Evolutionary conservation across 1,140 invertebrate genomes (phyloP).

Genomic region (Palaemon carinicauda): DNA sequence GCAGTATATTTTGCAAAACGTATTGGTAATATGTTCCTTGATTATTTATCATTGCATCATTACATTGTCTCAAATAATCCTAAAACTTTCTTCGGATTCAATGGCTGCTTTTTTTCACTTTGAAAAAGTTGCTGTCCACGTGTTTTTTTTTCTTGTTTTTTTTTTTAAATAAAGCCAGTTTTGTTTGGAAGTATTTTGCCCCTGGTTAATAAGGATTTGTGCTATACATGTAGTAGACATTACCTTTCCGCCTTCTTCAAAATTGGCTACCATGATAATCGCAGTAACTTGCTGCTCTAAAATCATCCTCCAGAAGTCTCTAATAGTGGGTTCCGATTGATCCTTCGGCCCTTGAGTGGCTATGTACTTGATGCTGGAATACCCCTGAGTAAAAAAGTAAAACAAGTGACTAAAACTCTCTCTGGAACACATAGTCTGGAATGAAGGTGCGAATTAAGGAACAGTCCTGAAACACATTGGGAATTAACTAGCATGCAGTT

Average conservation of each 20-base stretch:
- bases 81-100: too few relatives aligned
- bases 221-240: neutral
- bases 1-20: too few relatives aligned
- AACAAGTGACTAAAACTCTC: neutral
- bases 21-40: too few relatives aligned
- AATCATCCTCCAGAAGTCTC: slow-evolving; percentile 39
- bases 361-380: slow-evolving; percentile 20
- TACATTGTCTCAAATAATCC: too few relatives aligned
- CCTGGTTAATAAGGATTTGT: neutral
- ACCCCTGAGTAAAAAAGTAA: neutral
- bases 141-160: too few relatives aligned
- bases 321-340: slow-evolving; percentile 3
- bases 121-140: too few relatives aligned
- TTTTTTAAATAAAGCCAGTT: too few relatives aligned
- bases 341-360: slow-evolving; percentile 44
- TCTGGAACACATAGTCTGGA: too few relatives aligned
- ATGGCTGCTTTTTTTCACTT: too few relatives aligned
- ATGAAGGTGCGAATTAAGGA: neutral
- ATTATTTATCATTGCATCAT: neutral
- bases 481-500: too few relatives aligned
- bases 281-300: slow-evolving; percentile 17
- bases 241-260: slow-evolving; percentile 35
- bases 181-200: neutral
- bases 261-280: slow-evolving; percentile 33
- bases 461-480: neutral